These are phyloP conservation scores for Deilephila elpenor DNA, from an alignment of 2,888 invertebrate species.

Conservation along the genomic window DNA sequence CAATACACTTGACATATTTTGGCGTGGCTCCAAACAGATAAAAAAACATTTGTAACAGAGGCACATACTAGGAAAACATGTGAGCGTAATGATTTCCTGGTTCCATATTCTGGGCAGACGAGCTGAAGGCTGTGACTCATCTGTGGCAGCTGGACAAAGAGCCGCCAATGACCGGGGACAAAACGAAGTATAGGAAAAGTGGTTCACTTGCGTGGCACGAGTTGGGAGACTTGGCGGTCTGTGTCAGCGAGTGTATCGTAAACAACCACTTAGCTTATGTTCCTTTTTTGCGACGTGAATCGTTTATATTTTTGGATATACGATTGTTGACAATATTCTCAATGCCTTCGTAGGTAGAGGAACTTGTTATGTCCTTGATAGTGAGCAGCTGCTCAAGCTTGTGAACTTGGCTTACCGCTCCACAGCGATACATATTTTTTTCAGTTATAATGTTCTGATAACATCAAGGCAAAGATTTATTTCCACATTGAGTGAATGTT, in stretches of 20 bases:
- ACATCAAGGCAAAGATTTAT: too few relatives aligned
- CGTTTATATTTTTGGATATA: too few relatives aligned
- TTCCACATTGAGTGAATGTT: too few relatives aligned
- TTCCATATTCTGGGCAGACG: conserved; percentile 58
- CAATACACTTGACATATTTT: conserved; percentile 49
- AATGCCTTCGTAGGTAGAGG: too few relatives aligned
- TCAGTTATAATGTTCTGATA: too few relatives aligned
- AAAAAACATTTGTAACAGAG: conserved; percentile 60
- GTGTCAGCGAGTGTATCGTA: not conserved
- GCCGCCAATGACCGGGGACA: conserved; percentile 57
- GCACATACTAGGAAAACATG: conserved; percentile 56
- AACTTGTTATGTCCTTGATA: too few relatives aligned
- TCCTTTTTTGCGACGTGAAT: too few relatives aligned
- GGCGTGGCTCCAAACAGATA: conserved; percentile 61
- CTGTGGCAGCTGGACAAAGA: conserved; percentile 63
- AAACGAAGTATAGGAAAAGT: conserved; percentile 65
- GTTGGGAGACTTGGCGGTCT: conserved; percentile 16
- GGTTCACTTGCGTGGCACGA: conserved; percentile 47
- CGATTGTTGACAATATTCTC: too few relatives aligned
- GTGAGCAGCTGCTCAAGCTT: too few relatives aligned
- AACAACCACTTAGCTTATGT: too few relatives aligned
- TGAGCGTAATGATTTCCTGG: conserved; percentile 64
- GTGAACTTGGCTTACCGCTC: too few relatives aligned
- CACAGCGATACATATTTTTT: too few relatives aligned
- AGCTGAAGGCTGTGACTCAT: conserved; percentile 59